Evolutionary conservation across 2,113 vertebrate genomes (phyloP), one percentile per base, ranked within the genome.

Genomic region (Corynorhinus townsendii): DNA sequence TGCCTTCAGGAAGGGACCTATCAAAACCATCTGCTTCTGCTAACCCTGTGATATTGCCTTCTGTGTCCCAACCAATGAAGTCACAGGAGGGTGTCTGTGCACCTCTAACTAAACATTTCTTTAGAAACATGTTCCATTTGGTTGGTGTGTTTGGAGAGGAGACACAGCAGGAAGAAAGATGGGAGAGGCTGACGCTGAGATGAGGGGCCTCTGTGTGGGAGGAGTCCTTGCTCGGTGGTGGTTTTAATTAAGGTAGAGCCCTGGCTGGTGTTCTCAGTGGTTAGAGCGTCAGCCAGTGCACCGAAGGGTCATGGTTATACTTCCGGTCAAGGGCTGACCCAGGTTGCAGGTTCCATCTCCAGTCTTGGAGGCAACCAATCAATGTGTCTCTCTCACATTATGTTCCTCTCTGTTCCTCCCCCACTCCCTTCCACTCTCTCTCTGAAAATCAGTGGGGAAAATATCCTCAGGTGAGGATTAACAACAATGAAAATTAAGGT

Each of bases 11-110:
- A 33, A 72, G 26, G 52, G 28, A 2, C 49, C 14, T 2, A 0
- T 1, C 1, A 16, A 2, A 6, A 35, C 33, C 49, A 17, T 15
- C 49, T 20, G 69, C 69, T 59, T 17, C 33, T 19, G 38, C 68
- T 3, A 1, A 0, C 3, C 17, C 3, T 0, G 2, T 0, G 0
- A 10, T 26, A 3, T 0, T 1, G 35, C 28, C 72, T 1, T 8
- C 12, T 2, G 54, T 1, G 8, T 38, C 38, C 56, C 5, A 3
- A 3, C 17, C 45, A 17, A 0, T 1, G 1, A 0, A 0, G 3
- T 11, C 14, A 0, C 5, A 0, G 38, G 28, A 5, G 9, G 17
- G 5, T 12, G 45, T 56, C 54, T 3, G 2, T 22, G 72, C 7
- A 3, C 1, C 12, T 0, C n/a, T 15, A 10, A 9, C 2, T 8